Evolutionary conservation across 2,888 invertebrate genomes (phyloP).

Genomic region (Adela reaumurella): DNA sequence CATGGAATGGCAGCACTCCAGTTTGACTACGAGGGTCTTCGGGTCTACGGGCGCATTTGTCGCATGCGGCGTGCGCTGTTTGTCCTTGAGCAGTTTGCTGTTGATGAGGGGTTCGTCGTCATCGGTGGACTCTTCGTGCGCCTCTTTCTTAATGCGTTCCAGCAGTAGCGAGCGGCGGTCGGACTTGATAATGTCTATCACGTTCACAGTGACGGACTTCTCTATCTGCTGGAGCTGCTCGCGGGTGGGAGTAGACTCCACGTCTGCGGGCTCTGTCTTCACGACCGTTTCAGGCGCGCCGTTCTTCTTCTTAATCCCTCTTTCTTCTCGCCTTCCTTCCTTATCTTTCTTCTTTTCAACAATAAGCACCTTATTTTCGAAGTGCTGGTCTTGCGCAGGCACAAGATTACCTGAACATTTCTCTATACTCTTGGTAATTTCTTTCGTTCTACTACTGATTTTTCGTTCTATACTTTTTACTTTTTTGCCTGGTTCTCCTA

Average conservation of each 20-base stretch:
- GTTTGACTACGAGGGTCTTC: constrained; percentile 46
- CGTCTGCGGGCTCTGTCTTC: too few species aligned
- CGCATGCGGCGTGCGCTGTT: constrained; percentile 16
- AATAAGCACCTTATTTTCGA: too few species aligned
- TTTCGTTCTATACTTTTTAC: neutral
- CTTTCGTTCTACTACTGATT: constrained; percentile 15
- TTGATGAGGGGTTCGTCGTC: constrained; percentile 44
- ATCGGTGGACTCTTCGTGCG: constrained; percentile 36
- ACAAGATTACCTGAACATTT: too few species aligned
- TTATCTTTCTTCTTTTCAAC: too few species aligned
- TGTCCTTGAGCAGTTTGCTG: constrained; percentile 40
- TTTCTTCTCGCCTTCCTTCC: too few species aligned
- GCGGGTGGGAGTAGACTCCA: neutral
- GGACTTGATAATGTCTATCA: constrained; percentile 11
- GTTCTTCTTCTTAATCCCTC: constrained; percentile 8
- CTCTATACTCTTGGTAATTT: too few species aligned
- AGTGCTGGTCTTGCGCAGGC: too few species aligned
- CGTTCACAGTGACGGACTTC: constrained; percentile 11
- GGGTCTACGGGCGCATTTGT: constrained; percentile 15
- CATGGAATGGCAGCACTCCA: constrained; percentile 40
- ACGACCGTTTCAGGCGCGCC: too few species aligned
- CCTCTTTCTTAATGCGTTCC: constrained; percentile 14
- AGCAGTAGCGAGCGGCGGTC: constrained; percentile 9
- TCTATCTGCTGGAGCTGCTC: constrained; percentile 7
- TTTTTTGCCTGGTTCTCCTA: neutral